Percentiles rank a stretch among this genome's conserved stretches.
phyloP scores from a whole-genome alignment of 2,888 invertebrate genomes.

The Drosophila robusta region DNA sequence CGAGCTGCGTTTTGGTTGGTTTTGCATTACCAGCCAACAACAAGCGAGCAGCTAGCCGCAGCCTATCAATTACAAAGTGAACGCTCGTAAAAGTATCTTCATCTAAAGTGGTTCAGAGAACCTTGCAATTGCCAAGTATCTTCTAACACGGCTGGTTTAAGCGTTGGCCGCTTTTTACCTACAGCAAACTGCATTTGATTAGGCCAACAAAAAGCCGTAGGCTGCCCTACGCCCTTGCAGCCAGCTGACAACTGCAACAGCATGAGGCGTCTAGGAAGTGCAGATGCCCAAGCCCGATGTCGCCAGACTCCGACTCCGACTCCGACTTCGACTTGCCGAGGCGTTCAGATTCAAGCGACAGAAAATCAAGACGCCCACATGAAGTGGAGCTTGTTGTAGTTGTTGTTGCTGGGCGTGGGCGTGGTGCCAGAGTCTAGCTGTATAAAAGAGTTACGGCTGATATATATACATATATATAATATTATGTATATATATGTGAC shows the following conservation, averaged over 20 bases:
- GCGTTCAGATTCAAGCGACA: slow-evolving; percentile 34
- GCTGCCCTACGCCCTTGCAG: slow-evolving; percentile 57
- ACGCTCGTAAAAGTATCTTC: slow-evolving; percentile 25
- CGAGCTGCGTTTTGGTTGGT: slow-evolving; percentile 5
- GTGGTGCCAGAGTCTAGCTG: slow-evolving; percentile 25
- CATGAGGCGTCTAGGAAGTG: slow-evolving; percentile 50
- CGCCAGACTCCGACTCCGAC: slow-evolving; percentile 49
- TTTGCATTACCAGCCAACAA: slow-evolving; percentile 25
- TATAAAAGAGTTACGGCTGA: slow-evolving; percentile 20
- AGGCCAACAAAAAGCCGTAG: slow-evolving; percentile 35
- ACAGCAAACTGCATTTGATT: slow-evolving; percentile 60
- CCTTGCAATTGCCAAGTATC: slow-evolving; percentile 3
- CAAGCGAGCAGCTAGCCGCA: slow-evolving; percentile 11
- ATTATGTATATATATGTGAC: slow-evolving; percentile 7
- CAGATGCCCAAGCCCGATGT: slow-evolving; percentile 38
- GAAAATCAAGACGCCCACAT: slow-evolving; percentile 38
- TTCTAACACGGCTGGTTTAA: background rate
- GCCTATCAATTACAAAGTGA: slow-evolving; percentile 54
- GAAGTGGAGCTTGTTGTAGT: slow-evolving; percentile 5
- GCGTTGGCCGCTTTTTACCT: slow-evolving; percentile 36
- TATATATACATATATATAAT: slow-evolving; percentile 5
- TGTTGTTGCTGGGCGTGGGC: slow-evolving; percentile 30
- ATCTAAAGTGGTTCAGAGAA: slow-evolving; percentile 37
- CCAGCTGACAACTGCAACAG: slow-evolving; percentile 21
- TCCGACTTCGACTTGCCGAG: slow-evolving; percentile 37